Evolutionary conservation across 2,888 invertebrate species (phyloP).

Genomic region (Malacosoma neustria): DNA sequence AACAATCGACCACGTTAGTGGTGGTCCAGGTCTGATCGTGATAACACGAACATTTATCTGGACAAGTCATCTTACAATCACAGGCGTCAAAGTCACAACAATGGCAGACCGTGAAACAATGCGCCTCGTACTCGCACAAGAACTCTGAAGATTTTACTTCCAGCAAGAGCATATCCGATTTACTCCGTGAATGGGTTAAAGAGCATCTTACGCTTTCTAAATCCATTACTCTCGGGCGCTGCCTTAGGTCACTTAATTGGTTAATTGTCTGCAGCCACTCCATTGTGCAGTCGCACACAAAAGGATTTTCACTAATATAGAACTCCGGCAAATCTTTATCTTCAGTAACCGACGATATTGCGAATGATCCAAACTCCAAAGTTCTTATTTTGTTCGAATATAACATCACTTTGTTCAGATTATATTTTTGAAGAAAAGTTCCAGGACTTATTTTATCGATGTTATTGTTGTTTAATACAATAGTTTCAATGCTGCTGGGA

Average conservation of each 20-base stretch:
- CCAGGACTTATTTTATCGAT: conserved; percentile 81
- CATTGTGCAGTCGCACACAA: conserved; percentile 90
- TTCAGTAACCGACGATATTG: conserved; percentile 77
- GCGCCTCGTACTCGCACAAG: conserved; percentile 86
- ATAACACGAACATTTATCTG: conserved; percentile 89
- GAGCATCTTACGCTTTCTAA: conserved; percentile 85
- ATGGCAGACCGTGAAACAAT: conserved; percentile 90
- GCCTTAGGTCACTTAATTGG: conserved; percentile 81
- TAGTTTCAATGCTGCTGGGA: conserved; percentile 82
- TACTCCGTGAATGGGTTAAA: conserved; percentile 79
- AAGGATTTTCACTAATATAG: conserved; percentile 87
- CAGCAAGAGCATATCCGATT: conserved; percentile 77
- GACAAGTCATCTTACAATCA: conserved; percentile 94
- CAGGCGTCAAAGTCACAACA: conserved; percentile 94
- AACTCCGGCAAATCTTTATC: conserved; percentile 84
- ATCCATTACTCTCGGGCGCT: conserved; percentile 87
- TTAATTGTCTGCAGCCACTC: conserved; percentile 89
- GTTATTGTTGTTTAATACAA: conserved; percentile 83
- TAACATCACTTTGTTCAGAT: conserved; percentile 84
- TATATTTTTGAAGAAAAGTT: conserved; percentile 80
- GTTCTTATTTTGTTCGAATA: conserved; percentile 83
- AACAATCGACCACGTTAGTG: conserved; percentile 87
- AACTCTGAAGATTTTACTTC: conserved; percentile 84
- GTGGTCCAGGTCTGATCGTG: conserved; percentile 90
- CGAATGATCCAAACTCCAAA: conserved; percentile 82